Base-by-base conservation (phyloP, 2,113 vertebrate species). In the Dendrocopos noguchii region DNA sequence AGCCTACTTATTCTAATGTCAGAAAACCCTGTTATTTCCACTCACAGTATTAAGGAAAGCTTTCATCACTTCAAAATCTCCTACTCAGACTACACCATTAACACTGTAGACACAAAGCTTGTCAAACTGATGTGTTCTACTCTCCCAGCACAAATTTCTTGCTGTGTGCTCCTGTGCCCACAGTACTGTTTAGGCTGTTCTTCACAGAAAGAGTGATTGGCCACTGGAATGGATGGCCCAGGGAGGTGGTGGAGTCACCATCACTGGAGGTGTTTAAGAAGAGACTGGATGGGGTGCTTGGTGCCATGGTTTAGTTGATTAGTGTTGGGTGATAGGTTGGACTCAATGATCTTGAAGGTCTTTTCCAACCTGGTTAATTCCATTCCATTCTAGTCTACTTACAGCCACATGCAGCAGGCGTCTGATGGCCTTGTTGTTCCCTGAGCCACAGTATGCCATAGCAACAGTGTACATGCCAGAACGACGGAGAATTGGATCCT, bases 391-490 rank as follows among this genome's bases (percentile, higher is more conserved):
- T 36, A 36, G 36, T 36, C 39, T 39, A 39, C 99, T 99, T 95
- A 99, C 99, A 95, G 99, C 99, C 80, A 99, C 99, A 42, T 99
- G 99, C 15, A 99, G 98, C 33, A 99, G 98, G 55, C 99, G 99
- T 71, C 99, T 97, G 95, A 99, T 99, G 57, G 99, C 99, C 96
- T 99, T 99, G 98, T 99, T 99, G 98, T 99, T 99, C 91, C 99
- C 99, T 12, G 99, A 99, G 94, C 99, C 99, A 50, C 99, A 99
- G 94, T 99, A 99, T 28, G 99, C 99, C 99, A 99, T 99, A 78
- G 99, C 99, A 65, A 99, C 99, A 2, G 99, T 99, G 98, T 99
- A 99, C 99, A 99, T 99, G 96, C 99, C 99, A 34, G 99, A 99
- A 42, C 99, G 98, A 66, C 99, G 98, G 90, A 99, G 98, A 96